Evolutionary conservation across 2,113 vertebrate genomes (phyloP).

Genomic region (Pontoporia blainvillei): DNA sequence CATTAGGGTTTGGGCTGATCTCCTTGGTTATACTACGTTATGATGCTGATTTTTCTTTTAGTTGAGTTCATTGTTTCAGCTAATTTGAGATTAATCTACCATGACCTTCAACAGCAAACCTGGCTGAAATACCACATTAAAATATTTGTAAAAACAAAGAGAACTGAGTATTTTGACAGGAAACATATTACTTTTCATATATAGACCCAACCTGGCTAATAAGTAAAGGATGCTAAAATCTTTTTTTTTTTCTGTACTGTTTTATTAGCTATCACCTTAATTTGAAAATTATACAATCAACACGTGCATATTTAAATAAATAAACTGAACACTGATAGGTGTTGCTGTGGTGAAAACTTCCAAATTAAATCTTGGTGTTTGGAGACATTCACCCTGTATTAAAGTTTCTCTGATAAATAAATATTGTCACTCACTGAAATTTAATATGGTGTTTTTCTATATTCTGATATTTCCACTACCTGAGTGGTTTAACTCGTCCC

Average conservation of each 20-base stretch:
- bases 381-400: neutral
- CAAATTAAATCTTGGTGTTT: neutral
- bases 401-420: neutral
- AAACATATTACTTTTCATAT: slow-evolving; percentile 21
- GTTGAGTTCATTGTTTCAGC: slow-evolving; percentile 8
- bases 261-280: slow-evolving; percentile 30
- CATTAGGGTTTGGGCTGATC: neutral
- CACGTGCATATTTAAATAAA: neutral
- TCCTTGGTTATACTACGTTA: neutral
- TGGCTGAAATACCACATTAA: neutral
- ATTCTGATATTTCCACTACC: neutral
- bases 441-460: neutral
- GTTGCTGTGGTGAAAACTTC: neutral
- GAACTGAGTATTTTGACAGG: slow-evolving; percentile 35
- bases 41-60: neutral
- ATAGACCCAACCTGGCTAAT: slow-evolving; percentile 6
- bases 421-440: neutral
- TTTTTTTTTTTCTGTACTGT: neutral
- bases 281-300: neutral
- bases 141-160: slow-evolving; percentile 37
- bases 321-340: neutral
- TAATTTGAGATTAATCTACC: slow-evolving; percentile 52
- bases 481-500: neutral
- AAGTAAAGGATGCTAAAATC: neutral
- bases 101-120: slow-evolving; percentile 4